Evolutionary conservation across 1,140 invertebrate genomes (phyloP).

Genomic region (Caenorhabditis tropicalis): DNA sequence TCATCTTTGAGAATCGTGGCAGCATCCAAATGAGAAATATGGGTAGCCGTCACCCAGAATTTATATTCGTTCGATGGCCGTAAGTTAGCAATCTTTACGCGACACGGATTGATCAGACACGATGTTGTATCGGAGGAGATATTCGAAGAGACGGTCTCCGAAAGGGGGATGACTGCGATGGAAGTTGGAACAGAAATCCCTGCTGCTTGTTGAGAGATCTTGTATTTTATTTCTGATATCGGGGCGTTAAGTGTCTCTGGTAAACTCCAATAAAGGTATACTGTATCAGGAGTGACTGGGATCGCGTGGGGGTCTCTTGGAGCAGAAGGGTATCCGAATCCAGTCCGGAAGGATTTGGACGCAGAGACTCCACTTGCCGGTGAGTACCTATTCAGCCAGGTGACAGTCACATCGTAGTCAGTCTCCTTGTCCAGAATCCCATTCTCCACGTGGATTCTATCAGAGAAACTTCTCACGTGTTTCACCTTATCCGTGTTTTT

Average conservation of each 20-base stretch:
- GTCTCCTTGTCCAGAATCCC: conserved; percentile 69
- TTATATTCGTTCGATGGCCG: conserved; percentile 69
- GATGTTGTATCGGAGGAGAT: conserved; percentile 63
- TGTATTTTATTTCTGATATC: conserved; percentile 67
- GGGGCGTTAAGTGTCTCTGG: conserved; percentile 68
- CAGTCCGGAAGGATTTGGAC: conserved; percentile 63
- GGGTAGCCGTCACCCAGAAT: conserved; percentile 71
- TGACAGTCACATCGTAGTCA: conserved; percentile 56
- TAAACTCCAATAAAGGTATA: conserved; percentile 67
- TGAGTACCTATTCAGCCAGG: conserved; percentile 69
- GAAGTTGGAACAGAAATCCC: conserved; percentile 55
- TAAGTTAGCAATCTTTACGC: conserved; percentile 68
- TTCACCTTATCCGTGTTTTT: conserved; percentile 68
- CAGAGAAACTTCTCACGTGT: conserved; percentile 60
- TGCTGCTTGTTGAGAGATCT: conserved; percentile 60
- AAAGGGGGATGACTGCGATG: conserved; percentile 52
- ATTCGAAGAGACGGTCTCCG: conserved; percentile 61
- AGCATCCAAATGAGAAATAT: conserved; percentile 62
- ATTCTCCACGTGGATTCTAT: conserved; percentile 69
- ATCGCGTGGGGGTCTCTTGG: conserved; percentile 63
- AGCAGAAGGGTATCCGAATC: conserved; percentile 66
- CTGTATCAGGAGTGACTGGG: conserved; percentile 67
- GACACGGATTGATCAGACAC: conserved; percentile 65
- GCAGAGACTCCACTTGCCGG: conserved; percentile 58
- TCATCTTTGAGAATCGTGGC: conserved; percentile 65